These are phyloP conservation scores for Mesocentrotus franciscanus DNA, from an alignment of 53 echinoderm and acorn worm genomes.

Conservation along the genomic window DNA sequence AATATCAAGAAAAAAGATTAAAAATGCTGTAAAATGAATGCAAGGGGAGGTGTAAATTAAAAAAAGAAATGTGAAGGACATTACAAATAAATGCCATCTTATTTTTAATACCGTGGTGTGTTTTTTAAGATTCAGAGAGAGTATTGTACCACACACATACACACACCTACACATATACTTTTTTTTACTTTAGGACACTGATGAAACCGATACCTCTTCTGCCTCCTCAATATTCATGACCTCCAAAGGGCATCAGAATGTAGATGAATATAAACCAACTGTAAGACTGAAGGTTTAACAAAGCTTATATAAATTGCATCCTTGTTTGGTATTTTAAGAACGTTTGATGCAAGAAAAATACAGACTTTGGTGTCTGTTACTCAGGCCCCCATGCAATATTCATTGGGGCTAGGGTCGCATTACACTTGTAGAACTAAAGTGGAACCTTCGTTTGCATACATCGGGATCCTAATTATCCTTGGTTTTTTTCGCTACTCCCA, in stretches of 20 bases:
- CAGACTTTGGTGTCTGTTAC: not conserved
- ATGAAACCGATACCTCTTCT: not conserved
- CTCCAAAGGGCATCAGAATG: not conserved
- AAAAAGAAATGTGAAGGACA: too few species aligned
- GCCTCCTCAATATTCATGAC: not conserved
- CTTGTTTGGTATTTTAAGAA: slow-evolving; percentile 17
- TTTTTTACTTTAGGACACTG: too few species aligned
- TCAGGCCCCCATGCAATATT: not conserved
- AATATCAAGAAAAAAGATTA: too few species aligned
- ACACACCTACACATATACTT: too few species aligned
- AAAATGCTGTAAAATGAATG: too few species aligned
- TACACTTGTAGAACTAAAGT: not conserved
- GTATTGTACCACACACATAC: not conserved
- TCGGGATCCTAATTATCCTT: not conserved
- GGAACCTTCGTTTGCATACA: slow-evolving; percentile 3
- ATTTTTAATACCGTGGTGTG: too few species aligned
- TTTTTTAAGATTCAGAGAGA: too few species aligned
- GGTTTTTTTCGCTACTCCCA: not conserved
- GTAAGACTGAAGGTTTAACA: not conserved
- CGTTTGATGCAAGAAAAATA: not conserved
- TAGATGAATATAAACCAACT: not conserved
- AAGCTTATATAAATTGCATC: not conserved
- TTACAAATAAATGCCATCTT: too few species aligned
- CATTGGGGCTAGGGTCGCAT: not conserved
- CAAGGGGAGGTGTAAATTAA: too few species aligned